Evolutionary conservation across 2,113 vertebrate genomes (phyloP).

Genomic region (Chlamydotis undulata): DNA sequence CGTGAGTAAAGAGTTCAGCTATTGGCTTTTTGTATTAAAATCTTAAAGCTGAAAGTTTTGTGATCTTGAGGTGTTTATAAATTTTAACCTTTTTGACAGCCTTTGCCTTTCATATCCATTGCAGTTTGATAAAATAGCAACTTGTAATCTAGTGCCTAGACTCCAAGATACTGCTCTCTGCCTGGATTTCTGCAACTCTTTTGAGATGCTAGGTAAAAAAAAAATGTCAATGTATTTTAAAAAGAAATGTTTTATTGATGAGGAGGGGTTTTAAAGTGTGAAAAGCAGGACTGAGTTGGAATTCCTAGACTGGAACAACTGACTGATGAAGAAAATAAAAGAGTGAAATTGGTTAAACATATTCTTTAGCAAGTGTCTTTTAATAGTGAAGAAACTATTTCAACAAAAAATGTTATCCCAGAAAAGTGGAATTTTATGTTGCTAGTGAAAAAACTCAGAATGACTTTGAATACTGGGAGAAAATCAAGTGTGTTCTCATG

Average conservation of each 20-base stretch:
- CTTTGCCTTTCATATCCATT: not conserved
- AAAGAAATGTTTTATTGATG: conserved; percentile 22
- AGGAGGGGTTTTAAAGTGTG: not conserved
- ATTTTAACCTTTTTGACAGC: not conserved
- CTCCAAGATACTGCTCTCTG: not conserved
- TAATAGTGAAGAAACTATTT: not conserved
- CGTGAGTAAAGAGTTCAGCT: not conserved
- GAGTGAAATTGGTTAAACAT: not conserved
- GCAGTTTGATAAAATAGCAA: not conserved
- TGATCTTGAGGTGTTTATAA: not conserved
- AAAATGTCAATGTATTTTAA: not conserved
- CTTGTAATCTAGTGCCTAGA: not conserved
- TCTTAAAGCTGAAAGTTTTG: not conserved
- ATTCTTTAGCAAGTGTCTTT: not conserved
- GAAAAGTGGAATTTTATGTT: not conserved
- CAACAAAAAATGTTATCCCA: not conserved
- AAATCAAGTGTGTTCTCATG: not conserved
- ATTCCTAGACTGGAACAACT: not conserved
- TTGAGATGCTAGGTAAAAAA: not conserved
- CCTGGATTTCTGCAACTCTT: not conserved
- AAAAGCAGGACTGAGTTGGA: not conserved
- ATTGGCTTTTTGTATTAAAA: not conserved
- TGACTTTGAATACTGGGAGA: not conserved
- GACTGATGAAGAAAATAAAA: conserved; percentile 15
- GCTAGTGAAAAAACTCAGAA: not conserved